Evolutionary conservation across 2,113 vertebrate genomes (phyloP).

Genomic region (Piaya cayana): DNA sequence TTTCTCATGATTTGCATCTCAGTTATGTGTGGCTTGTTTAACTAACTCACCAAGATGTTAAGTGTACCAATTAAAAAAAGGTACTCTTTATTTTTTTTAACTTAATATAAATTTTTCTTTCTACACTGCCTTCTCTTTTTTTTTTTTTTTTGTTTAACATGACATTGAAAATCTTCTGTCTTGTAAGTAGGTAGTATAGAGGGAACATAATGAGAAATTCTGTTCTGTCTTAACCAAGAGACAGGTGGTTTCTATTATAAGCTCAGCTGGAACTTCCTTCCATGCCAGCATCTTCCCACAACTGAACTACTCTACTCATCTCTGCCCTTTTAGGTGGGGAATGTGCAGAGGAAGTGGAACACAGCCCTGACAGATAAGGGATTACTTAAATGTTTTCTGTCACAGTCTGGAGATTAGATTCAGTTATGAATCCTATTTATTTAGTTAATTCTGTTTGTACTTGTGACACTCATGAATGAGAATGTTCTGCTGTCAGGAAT

Average conservation of each 20-base stretch:
- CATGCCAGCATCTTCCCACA: constrained; percentile 45
- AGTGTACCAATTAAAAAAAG: constrained; percentile 11
- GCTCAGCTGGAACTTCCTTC: constrained; percentile 54
- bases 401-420: constrained; percentile 24
- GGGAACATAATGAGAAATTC: constrained; percentile 11
- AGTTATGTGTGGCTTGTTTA: constrained; percentile 18
- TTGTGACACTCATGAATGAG: background rate
- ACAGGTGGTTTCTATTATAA: constrained; percentile 49
- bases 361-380: background rate
- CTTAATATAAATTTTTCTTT: background rate
- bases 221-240: background rate
- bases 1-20: constrained; percentile 47
- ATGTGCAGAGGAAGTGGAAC: background rate
- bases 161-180: background rate
- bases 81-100: background rate
- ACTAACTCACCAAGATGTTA: background rate
- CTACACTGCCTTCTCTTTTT: background rate
- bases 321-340: constrained; percentile 6
- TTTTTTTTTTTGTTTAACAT: background rate
- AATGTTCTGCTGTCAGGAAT: constrained; percentile 4
- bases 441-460: constrained; percentile 7
- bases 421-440: constrained; percentile 15
- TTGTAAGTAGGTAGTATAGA: background rate
- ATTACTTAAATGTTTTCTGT: constrained; percentile 34
- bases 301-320: background rate